A percentile compares a stretch with the other conserved stretches of the same genome.
These are phyloP conservation scores for Parambassis ranga DNA, from an alignment of 2,797 vertebrate species.

Conservation along the genomic window DNA sequence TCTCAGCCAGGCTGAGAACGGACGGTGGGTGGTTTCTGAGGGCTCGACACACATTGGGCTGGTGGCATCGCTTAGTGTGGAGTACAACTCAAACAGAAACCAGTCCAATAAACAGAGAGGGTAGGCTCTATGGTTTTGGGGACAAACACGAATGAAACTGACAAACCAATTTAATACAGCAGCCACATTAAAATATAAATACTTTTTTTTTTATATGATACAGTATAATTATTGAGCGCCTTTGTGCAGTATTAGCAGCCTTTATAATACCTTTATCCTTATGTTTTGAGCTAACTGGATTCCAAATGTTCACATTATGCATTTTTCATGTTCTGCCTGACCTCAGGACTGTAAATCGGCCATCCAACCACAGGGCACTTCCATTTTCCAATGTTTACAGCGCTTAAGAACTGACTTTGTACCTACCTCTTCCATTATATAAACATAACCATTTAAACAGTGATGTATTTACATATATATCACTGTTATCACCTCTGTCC, in stretches of 20 bases:
- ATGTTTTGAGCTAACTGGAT: neutral
- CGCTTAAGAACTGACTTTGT: constrained; percentile 6
- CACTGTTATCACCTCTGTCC: neutral
- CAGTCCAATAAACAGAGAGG: constrained; percentile 56
- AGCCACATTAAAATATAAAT: neutral
- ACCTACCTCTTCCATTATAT: constrained; percentile 15
- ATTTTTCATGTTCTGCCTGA: constrained; percentile 14
- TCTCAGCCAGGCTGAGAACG: constrained; percentile 63
- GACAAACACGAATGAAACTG: constrained; percentile 14
- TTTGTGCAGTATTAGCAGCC: neutral
- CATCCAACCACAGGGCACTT: constrained; percentile 6
- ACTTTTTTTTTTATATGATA: neutral
- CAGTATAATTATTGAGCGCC: neutral
- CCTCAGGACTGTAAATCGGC: constrained; percentile 4
- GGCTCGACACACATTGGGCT: constrained; percentile 47
- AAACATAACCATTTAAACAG: no score
- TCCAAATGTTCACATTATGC: constrained; percentile 5
- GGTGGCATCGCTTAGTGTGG: constrained; percentile 47
- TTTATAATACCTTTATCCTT: neutral
- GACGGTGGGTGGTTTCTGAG: constrained; percentile 74
- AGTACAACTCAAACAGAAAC: constrained; percentile 54
- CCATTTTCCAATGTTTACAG: constrained; percentile 20
- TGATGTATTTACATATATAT: neutral
- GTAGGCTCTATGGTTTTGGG: constrained; percentile 15
- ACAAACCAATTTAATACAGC: constrained; percentile 1